These are phyloP conservation scores for Cacatua alba DNA, from an alignment of 2,113 vertebrate genomes.

Conservation along the genomic window DNA sequence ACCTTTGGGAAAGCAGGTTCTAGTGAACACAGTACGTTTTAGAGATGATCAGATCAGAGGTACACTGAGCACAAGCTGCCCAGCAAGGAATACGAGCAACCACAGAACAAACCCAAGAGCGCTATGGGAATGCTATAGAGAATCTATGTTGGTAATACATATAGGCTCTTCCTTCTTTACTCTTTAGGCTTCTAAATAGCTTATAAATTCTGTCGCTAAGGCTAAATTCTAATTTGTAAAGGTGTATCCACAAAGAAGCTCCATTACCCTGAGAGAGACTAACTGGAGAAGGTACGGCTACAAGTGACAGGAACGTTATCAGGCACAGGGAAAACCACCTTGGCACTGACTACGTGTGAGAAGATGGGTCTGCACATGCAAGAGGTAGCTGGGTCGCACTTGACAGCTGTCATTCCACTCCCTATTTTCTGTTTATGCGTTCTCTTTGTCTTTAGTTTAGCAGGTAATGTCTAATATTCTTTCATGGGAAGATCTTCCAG, in stretches of 20 bases:
- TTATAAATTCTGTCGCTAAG: neutral
- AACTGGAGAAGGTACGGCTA: neutral
- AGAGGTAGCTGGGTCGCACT: neutral
- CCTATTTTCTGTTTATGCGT: neutral
- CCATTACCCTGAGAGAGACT: neutral
- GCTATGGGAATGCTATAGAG: neutral
- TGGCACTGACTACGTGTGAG: neutral
- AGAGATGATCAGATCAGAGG: neutral
- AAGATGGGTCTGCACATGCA: neutral
- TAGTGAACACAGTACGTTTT: rapidly evolving
- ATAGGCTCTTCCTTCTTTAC: neutral
- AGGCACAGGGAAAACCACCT: neutral
- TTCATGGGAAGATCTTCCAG: neutral
- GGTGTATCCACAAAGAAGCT: neutral
- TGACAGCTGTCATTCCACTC: neutral
- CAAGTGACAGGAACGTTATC: rapidly evolving
- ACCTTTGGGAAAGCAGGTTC: neutral
- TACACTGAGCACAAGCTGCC: neutral
- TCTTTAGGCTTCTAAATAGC: neutral
- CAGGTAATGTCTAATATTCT: neutral
- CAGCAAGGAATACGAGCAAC: neutral
- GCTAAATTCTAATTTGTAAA: neutral
- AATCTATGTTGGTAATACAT: neutral
- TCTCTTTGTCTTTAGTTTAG: neutral
- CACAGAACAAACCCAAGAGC: neutral